phyloP scores from a whole-genome alignment of 2,797 vertebrate species.

The Gymnocypris eckloni region DNA sequence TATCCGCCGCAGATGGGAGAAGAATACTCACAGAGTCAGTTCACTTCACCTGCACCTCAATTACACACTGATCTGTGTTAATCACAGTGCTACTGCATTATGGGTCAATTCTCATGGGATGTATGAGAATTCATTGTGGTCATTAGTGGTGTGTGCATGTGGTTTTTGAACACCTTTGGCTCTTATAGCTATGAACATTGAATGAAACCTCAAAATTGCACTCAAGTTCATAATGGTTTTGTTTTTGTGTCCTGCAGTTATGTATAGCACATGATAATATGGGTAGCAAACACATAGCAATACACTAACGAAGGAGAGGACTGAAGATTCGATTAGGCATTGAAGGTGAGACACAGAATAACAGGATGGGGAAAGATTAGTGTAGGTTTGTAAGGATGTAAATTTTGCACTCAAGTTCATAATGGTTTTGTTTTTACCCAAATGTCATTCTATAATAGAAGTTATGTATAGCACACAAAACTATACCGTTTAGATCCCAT shows the following conservation, averaged over 20 bases:
- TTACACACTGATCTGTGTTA: not conserved
- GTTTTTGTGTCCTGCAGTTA: too few relatives aligned
- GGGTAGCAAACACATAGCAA: not conserved
- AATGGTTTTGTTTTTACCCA: not conserved
- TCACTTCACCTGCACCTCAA: not conserved
- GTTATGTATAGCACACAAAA: slow-evolving; percentile 99
- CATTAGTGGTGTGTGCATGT: not conserved
- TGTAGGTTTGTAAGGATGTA: not conserved
- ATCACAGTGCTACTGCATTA: not conserved
- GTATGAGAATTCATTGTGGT: slow-evolving; percentile 12
- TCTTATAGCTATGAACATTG: not conserved
- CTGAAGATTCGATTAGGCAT: too few relatives aligned
- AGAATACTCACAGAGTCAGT: slow-evolving; percentile 96
- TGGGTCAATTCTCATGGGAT: not conserved
- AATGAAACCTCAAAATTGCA: not conserved
- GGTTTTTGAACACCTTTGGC: not conserved
- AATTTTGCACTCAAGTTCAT: not conserved
- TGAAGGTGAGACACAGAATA: too few relatives aligned
- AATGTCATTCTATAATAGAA: too few relatives aligned
- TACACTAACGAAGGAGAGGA: too few relatives aligned
- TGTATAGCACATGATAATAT: too few relatives aligned
- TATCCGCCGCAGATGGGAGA: slow-evolving; percentile 99
- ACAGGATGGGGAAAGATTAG: not conserved
- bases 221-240: too few relatives aligned
- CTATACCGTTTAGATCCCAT: too few relatives aligned